Evolutionary conservation across 2,113 vertebrate species (phyloP).

Genomic region (Lontra canadensis): DNA sequence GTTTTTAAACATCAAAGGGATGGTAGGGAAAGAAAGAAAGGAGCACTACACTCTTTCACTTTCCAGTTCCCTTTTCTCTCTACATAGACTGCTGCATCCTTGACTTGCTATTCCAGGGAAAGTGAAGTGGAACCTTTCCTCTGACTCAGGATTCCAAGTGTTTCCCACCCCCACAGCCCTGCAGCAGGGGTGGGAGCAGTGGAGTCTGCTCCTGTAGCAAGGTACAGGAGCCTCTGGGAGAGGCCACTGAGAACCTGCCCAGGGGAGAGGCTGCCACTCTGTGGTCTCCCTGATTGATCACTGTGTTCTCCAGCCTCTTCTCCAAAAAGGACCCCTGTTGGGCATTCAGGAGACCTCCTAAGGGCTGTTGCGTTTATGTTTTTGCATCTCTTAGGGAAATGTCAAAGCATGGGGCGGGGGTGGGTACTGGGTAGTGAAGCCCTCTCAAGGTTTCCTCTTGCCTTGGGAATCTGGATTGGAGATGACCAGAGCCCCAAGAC

Average conservation of each 20-base stretch:
- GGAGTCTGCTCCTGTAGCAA: neutral
- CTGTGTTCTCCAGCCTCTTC: neutral
- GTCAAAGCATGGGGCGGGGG: neutral
- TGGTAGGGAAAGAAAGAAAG: constrained; percentile 26
- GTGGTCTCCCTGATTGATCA: neutral
- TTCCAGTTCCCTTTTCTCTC: constrained; percentile 16
- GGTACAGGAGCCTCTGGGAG: neutral
- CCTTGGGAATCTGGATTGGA: neutral
- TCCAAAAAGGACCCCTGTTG: neutral
- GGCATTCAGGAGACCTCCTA: neutral
- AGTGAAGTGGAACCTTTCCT: constrained; percentile 54
- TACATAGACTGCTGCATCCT: neutral
- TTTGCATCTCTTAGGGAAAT: neutral
- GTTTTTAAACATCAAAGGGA: constrained; percentile 24
- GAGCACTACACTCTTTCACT: neutral
- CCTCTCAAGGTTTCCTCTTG: neutral
- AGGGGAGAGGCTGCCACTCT: neutral
- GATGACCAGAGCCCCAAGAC: neutral
- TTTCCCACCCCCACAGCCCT: constrained; percentile 41
- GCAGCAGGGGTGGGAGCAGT: neutral
- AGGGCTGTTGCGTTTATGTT: neutral
- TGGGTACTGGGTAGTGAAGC: neutral
- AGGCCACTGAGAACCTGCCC: neutral
- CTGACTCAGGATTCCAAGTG: constrained; percentile 62
- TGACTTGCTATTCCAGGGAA: constrained; percentile 60